These are phyloP conservation scores for Corythaixoides concolor DNA, from an alignment of 2,113 vertebrate species.

Conservation along the genomic window DNA sequence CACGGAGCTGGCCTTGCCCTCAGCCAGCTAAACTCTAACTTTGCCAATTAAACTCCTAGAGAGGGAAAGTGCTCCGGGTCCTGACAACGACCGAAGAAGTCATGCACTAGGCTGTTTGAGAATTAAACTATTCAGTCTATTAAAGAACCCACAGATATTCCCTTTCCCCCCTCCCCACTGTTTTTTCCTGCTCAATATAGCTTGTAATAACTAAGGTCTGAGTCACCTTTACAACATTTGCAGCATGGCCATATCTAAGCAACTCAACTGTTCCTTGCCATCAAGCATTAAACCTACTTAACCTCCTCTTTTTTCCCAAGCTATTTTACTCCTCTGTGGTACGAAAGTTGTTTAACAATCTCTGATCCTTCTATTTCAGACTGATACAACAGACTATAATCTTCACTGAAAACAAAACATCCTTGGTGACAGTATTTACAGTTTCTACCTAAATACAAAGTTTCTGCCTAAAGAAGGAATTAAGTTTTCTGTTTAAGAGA, in stretches of 20 bases:
- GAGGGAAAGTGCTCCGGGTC: background rate
- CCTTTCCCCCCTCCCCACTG: rapidly evolving
- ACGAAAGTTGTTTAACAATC: background rate
- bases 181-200: background rate
- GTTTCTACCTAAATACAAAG: background rate
- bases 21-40: too few species aligned
- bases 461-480: background rate
- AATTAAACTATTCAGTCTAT: background rate
- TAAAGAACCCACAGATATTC: background rate
- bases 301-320: background rate
- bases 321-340: background rate
- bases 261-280: background rate
- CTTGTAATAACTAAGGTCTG: background rate
- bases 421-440: background rate
- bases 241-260: background rate
- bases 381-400: background rate
- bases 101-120: background rate
- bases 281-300: background rate
- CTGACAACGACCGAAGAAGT: background rate
- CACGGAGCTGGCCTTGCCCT: background rate
- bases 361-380: background rate
- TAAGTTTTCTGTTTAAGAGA: background rate
- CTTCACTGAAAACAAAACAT: background rate
- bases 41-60: background rate
- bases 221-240: background rate